Evolutionary conservation across 2,888 invertebrate genomes (phyloP).

Genomic region (Notodonta dromedarius): DNA sequence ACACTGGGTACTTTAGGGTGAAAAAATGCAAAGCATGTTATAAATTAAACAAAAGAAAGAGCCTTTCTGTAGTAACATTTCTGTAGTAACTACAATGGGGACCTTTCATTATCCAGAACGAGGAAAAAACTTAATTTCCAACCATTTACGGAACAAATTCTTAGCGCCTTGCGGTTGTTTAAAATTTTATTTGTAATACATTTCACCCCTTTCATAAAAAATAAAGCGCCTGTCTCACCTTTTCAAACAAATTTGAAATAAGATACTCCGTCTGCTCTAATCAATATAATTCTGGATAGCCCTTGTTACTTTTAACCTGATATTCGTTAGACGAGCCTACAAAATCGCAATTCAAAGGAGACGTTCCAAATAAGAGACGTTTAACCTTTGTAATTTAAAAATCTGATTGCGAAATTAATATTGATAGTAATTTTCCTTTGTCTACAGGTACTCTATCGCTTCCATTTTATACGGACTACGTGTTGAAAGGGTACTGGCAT

Average conservation of each 20-base stretch:
- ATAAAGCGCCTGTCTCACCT: neutral
- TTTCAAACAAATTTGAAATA: conserved; percentile 6
- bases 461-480: conserved; percentile 99
- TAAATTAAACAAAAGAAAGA: no score
- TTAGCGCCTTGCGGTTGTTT: neutral
- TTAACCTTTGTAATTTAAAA: conserved; percentile 26
- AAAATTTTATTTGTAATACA: neutral
- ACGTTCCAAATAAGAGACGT: conserved; percentile 16
- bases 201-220: neutral
- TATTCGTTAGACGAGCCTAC: conserved; percentile 12
- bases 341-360: conserved; percentile 12
- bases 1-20: no score
- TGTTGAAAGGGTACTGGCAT: conserved; percentile 98
- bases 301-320: conserved; percentile 14
- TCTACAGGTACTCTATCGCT: conserved; percentile 96
- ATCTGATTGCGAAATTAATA: conserved; percentile 24
- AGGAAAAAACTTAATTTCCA: neutral
- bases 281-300: conserved; percentile 17
- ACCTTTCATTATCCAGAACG: no score
- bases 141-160: neutral
- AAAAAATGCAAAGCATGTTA: no score
- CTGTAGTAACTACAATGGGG: no score
- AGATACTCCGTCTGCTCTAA: conserved; percentile 14
- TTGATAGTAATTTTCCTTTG: conserved; percentile 45
- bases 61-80: no score